Conservation (phyloP, 2,113 vertebrate genomes). For the Cariama cristata region DNA sequence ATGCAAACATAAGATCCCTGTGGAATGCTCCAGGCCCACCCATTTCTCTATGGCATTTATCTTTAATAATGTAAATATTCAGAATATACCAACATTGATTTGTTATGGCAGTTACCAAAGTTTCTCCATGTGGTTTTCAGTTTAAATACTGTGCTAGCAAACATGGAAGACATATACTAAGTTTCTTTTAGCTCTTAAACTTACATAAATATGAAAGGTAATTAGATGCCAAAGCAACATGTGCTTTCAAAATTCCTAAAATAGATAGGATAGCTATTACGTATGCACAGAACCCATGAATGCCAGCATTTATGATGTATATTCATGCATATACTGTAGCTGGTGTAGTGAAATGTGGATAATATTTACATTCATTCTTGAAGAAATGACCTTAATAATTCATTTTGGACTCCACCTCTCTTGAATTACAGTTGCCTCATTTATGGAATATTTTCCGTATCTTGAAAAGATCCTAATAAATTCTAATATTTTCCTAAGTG, state of each 20-base stretch:
- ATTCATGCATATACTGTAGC: background rate
- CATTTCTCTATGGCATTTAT: background rate
- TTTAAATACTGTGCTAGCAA: background rate
- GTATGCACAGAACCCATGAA: background rate
- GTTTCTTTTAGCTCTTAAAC: slow-evolving; percentile 26
- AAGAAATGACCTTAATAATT: slow-evolving; percentile 55
- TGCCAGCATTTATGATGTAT: slow-evolving; percentile 31
- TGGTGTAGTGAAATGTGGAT: slow-evolving; percentile 39
- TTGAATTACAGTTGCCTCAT: slow-evolving; percentile 45
- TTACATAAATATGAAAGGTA: slow-evolving; percentile 8
- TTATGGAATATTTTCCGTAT: slow-evolving; percentile 40
- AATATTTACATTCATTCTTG: slow-evolving; percentile 54
- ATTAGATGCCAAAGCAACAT: background rate
- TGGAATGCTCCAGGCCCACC: background rate
- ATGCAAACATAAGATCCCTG: background rate
- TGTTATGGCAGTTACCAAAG: background rate
- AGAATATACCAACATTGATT: background rate
- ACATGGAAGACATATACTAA: background rate
- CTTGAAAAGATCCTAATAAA: slow-evolving; percentile 56
- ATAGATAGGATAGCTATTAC: slow-evolving; percentile 51
- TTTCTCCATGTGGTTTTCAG: background rate
- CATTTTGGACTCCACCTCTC: slow-evolving; percentile 35
- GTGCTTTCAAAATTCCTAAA: slow-evolving; percentile 46
- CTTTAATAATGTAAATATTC: slow-evolving; percentile 20
- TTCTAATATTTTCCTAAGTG: slow-evolving; percentile 54